Percentiles rank a stretch among this genome's conserved stretches.
Evolutionary conservation across 1,140 invertebrate species (phyloP).

Genomic region (Drosophila rufa): DNA sequence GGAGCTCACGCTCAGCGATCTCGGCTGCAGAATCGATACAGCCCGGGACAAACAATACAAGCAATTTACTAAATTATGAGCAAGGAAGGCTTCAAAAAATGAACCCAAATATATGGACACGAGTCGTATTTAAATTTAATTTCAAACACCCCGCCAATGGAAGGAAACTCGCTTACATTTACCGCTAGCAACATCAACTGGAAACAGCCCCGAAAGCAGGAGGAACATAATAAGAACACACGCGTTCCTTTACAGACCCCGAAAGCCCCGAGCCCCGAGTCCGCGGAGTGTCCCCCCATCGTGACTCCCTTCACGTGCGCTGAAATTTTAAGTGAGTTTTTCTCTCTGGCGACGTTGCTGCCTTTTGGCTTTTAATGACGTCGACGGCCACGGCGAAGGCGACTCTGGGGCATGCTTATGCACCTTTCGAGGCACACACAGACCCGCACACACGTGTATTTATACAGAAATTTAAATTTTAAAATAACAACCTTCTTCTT

Average conservation of each 20-base stretch:
- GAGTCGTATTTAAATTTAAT: conserved; percentile 66
- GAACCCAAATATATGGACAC: conserved; percentile 18
- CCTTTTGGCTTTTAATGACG: conserved; percentile 81
- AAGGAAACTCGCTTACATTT: conserved; percentile 49
- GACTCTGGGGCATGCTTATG: conserved; percentile 82
- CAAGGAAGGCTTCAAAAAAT: conserved; percentile 7
- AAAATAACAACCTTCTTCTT: conserved; percentile 71
- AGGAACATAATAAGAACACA: conserved; percentile 56
- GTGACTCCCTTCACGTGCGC: conserved; percentile 62
- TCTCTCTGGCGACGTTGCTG: conserved; percentile 64
- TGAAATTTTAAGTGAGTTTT: conserved; percentile 83
- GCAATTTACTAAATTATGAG: conserved; percentile 47
- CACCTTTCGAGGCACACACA: conserved; percentile 54
- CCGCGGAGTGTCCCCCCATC: conserved; percentile 1
- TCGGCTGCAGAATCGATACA: conserved; percentile 26
- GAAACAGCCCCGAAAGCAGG: conserved; percentile 31
- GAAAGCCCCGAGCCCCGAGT: not conserved
- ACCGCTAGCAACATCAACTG: conserved; percentile 59
- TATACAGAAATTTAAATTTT: conserved; percentile 84
- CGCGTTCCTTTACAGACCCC: conserved; percentile 9
- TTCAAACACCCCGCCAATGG: conserved; percentile 32
- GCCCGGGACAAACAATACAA: conserved; percentile 33
- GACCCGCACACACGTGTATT: conserved; percentile 59
- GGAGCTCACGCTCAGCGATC: conserved; percentile 3
- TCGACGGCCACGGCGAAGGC: conserved; percentile 39